Conservation (phyloP, 2,888 invertebrate genomes). For the Agrochola macilenta region DNA sequence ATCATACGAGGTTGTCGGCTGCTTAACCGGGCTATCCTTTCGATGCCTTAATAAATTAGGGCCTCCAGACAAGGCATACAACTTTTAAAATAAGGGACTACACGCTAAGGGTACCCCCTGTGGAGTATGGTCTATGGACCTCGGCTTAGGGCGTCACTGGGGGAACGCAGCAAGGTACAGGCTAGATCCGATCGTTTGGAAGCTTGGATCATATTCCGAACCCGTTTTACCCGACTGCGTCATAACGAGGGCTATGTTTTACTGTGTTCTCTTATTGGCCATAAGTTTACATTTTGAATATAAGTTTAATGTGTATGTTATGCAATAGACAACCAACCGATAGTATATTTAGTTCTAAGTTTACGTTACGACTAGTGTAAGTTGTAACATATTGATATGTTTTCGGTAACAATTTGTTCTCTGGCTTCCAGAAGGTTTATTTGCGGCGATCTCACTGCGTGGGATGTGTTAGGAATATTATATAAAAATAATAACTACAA, state of each 20-base stretch:
- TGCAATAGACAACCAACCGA: constrained; percentile 15
- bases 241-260: not conserved
- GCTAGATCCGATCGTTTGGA: not conserved
- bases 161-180: not conserved
- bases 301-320: not conserved
- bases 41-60: not conserved
- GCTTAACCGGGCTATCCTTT: too few species aligned
- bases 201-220: not conserved
- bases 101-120: not conserved
- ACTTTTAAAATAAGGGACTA: not conserved
- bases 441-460: constrained; percentile 79
- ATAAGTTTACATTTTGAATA: not conserved
- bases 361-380: constrained; percentile 58
- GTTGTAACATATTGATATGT: constrained; percentile 62
- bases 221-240: not conserved
- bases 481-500: constrained; percentile 78
- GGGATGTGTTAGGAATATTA: constrained; percentile 72
- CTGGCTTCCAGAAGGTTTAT: constrained; percentile 74
- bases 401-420: constrained; percentile 52
- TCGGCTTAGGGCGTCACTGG: not conserved
- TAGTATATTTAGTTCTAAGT: constrained; percentile 59
- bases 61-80: not conserved
- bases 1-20: too few species aligned
- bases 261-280: not conserved
- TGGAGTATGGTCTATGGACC: not conserved